phyloP scores from a whole-genome alignment of 2,888 invertebrate genomes.

The Lomographa bimaculata region DNA sequence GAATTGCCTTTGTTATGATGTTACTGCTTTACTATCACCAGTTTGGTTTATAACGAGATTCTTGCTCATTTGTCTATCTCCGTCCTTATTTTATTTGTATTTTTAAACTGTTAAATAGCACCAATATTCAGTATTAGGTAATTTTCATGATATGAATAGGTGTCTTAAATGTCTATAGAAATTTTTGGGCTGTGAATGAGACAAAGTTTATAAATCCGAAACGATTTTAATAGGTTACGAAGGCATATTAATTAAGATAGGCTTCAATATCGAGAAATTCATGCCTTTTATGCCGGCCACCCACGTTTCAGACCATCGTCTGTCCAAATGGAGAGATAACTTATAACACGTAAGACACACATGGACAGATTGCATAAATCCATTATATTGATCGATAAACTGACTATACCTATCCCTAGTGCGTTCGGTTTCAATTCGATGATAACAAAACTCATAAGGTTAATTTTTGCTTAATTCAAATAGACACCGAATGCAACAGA shows the following conservation, averaged over 20 bases:
- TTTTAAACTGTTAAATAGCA: conserved; percentile 28
- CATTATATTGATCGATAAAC: too few relatives aligned
- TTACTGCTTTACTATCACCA: conserved; percentile 19
- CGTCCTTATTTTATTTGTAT: conserved; percentile 64
- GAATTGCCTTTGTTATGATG: conserved; percentile 23
- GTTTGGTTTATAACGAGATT: conserved; percentile 37
- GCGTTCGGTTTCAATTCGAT: too few relatives aligned
- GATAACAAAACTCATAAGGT: too few relatives aligned
- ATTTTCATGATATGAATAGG: conserved; percentile 17
- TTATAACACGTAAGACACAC: too few relatives aligned
- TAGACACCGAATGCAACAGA: too few relatives aligned
- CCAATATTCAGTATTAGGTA: conserved; percentile 3
- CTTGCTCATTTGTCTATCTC: conserved; percentile 69
- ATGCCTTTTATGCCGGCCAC: background rate
- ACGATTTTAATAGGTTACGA: conserved; percentile 5
- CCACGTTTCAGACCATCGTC: too few relatives aligned
- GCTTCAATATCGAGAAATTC: background rate
- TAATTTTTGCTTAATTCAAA: too few relatives aligned
- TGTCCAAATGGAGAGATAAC: too few relatives aligned
- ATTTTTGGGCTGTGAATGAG: conserved; percentile 35
- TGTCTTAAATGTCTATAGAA: conserved; percentile 29
- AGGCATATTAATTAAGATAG: too few relatives aligned
- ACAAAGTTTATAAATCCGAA: conserved; percentile 13
- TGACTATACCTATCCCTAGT: too few relatives aligned
- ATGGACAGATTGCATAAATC: too few relatives aligned